Evolutionary conservation across 64 coral and sea anemone genomes (phyloP).

Genomic region (Pachyseris speciosa): DNA sequence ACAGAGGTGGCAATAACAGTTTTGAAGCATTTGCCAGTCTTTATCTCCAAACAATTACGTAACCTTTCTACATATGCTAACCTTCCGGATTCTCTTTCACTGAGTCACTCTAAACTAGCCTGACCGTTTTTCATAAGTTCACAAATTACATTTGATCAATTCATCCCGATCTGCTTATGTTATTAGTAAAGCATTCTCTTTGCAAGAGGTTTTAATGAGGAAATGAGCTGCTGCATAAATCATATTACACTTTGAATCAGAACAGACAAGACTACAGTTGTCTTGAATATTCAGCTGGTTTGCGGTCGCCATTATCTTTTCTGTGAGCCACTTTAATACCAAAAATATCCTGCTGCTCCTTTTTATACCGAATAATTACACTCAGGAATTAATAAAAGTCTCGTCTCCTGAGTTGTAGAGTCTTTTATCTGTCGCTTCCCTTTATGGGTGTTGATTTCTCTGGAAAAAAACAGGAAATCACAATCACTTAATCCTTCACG

Average conservation of each 20-base stretch:
- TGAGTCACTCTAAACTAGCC: not conserved
- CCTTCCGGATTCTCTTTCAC: not conserved
- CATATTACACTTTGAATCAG: not conserved
- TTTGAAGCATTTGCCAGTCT: not conserved
- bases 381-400: conserved; percentile 15
- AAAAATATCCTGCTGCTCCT: not conserved
- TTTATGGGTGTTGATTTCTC: not conserved
- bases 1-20: not conserved
- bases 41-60: not conserved
- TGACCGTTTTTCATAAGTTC: not conserved
- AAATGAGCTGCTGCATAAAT: not conserved
- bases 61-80: not conserved
- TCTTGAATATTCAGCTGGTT: no score
- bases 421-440: not conserved
- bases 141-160: not conserved
- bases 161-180: no score
- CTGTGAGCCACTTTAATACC: not conserved
- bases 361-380: not conserved
- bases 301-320: not conserved
- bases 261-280: no score
- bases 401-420: not conserved
- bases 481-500: not conserved
- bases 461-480: conserved; percentile 2
- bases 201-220: not conserved
- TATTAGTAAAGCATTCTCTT: no score